These are phyloP conservation scores for Campylomormyrus tamandua DNA, from an alignment of 2,113 vertebrate genomes.

Conservation along the genomic window DNA sequence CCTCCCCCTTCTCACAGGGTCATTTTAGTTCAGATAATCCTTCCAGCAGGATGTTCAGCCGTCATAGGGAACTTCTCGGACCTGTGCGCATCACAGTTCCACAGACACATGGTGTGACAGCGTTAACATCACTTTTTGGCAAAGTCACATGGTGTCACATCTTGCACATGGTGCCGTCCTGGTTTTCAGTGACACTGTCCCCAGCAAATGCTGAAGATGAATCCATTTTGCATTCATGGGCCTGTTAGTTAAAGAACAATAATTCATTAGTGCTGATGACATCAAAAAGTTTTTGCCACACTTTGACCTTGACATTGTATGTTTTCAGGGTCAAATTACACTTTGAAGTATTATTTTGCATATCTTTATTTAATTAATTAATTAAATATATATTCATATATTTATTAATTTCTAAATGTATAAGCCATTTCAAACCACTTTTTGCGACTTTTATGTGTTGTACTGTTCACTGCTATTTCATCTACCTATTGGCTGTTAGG, in stretches of 20 bases:
- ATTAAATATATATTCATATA: no score
- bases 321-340: neutral
- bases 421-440: neutral
- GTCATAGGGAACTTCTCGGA: neutral
- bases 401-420: neutral
- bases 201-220: neutral
- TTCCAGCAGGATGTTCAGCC: neutral
- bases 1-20: constrained; percentile 1
- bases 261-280: neutral
- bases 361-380: neutral
- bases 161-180: neutral
- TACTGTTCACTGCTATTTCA: neutral
- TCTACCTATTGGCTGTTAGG: neutral
- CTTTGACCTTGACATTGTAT: neutral
- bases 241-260: neutral
- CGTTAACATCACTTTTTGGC: neutral
- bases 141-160: neutral
- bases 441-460: neutral
- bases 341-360: neutral
- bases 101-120: neutral
- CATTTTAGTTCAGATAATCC: constrained; percentile 3
- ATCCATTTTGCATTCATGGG: neutral
- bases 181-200: neutral
- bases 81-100: neutral
- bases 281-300: neutral